Evolutionary conservation across 2,113 vertebrate genomes (phyloP), one percentile per base, ranked within the genome.

Genomic region (Campylomormyrus tamandua): DNA sequence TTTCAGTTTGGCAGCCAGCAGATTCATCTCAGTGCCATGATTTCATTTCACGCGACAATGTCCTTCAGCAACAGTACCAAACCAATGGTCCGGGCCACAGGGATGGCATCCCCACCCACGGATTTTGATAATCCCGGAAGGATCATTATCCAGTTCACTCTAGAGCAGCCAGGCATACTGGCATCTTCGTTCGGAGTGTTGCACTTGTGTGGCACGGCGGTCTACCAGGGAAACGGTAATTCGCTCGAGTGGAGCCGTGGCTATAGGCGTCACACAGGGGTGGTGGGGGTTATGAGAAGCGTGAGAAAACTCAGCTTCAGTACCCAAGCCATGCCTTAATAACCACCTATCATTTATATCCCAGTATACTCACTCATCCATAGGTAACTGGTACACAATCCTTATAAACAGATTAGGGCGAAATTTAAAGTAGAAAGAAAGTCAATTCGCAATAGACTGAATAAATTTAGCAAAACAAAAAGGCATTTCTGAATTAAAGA

Each of bases 41-140:
- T 27, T 62, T 53, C 77, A 53, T 83, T 70, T 62, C 50, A 53
- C 50, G 52, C 70, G 62, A 17, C 48, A 39, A 27, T 39, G 11
- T 80, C 58, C 70, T 86, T 70, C 56, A 39, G 70, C 48, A 50
- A 35, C 17, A 19, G 49, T 35, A 45, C 89, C 5, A 42, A 90
- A 91, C 89, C 90, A 87, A 90, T 88, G 58, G 45, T 53, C 89
- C 88, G 31, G 42, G 87, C 58, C 91, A 50, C 70, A 58, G 80
- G 7, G 42, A 42, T 83, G 88, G 58, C 24, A 53, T 83, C 90
- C 89, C 90, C 87, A 31, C 62, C 62, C 27, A 70, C 1, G 3
- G 10, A 70, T 31, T 31, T 70, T 27, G n/a, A 11, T 70, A 70
- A 70, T 70, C 62, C 62, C 62, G 2, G 62, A 27, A n/a, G 62